Evolutionary conservation across 2,888 invertebrate species (phyloP), one percentile per base, ranked within the genome.

Genomic region (Alcis repandata): DNA sequence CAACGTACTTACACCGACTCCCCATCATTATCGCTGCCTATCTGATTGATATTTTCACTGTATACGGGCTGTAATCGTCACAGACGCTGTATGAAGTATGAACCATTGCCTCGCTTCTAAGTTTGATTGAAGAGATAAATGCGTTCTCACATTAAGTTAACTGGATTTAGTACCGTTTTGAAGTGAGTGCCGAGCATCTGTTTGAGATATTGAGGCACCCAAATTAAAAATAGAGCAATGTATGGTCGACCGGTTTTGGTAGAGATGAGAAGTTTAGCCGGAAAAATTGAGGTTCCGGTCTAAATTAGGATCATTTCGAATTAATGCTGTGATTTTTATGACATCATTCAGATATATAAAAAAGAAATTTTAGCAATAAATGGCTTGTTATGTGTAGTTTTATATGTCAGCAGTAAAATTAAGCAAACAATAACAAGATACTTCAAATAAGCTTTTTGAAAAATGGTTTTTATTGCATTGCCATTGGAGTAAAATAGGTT

Each of bases 121-220:
- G 33, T 59, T 59, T 54, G 59, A 66, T 66, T 46, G 52, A 56
- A 20, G 19, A 66, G 57, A 66, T 66, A 57, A 65, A 60, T 51
- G 57, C 11, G 57, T 66, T 66, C 65, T 46, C 65, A 66, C 65
- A 60, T 66, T 57, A 66, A 60, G 43, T 3, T 66, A 66, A 66
- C 65, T 66, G 65, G 57, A 66, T 52, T 52, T 40, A 0, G 60
- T 66, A 66, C 65, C 65, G 65, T 66, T 51, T 63, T 40, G 43
- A 52, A 52, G 36, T 43, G 43, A 54, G 54, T 43, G 41, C 32
- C 54, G 13, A 32, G 57, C 27, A 33, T 33, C 40, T 52, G 19
- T 58, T 46, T 33, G 51, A 46, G 51, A 40, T 56, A 52, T 61
- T 57, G 65, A 66, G 60, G 60, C 60, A 66, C 65, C 65, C 38